These are phyloP conservation scores for Eupithecia abbreviata DNA, from an alignment of 2,888 invertebrate species.

Conservation along the genomic window DNA sequence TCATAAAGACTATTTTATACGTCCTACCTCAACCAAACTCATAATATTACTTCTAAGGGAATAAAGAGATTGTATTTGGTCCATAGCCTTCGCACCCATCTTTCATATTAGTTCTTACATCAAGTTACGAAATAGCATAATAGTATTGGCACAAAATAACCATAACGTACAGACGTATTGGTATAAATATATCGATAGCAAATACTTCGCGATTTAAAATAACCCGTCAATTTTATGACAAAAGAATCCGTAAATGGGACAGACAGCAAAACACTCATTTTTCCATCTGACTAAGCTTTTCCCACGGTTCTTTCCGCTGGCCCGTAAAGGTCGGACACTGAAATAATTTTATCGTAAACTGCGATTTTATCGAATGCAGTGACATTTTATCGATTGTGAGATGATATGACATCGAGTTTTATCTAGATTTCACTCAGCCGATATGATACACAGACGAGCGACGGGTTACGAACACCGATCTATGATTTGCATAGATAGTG, in stretches of 20 bases:
- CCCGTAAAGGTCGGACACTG: constrained; percentile 18
- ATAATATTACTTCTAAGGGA: no score
- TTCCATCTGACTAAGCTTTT: constrained; percentile 13
- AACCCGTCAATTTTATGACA: neutral
- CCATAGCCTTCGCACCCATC: no score
- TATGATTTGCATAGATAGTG: constrained; percentile 36
- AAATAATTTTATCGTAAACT: constrained; percentile 29
- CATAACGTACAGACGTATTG: no score
- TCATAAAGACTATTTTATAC: no score
- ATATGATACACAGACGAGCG: constrained; percentile 25
- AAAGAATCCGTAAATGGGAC: neutral
- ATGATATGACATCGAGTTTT: neutral
- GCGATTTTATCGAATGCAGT: constrained; percentile 25
- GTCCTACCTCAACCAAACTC: no score
- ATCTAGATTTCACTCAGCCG: neutral
- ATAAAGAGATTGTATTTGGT: no score
- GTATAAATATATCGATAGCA: neutral
- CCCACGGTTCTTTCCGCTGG: constrained; percentile 5
- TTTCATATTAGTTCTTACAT: neutral
- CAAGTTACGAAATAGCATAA: neutral
- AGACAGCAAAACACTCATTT: constrained; percentile 8
- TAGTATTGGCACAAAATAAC: no score
- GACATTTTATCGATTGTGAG: neutral
- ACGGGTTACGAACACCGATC: constrained; percentile 20
- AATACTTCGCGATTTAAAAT: neutral